Percentiles rank a stretch among this genome's conserved stretches.
Conservation (phyloP, 2,888 invertebrate species). For the Cephus runcator region DNA sequence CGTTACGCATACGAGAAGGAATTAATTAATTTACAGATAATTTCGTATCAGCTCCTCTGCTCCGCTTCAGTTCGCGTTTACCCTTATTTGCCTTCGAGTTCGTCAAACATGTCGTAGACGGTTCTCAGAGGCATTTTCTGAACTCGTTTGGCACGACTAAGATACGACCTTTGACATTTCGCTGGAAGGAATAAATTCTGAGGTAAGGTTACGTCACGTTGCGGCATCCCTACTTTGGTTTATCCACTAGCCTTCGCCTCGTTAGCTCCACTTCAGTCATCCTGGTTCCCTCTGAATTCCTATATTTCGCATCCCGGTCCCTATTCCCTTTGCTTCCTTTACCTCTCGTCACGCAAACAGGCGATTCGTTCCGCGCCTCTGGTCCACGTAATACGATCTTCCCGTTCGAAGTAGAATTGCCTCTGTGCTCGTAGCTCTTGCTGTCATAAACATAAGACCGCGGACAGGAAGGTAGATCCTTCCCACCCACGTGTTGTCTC, state of each 20-base stretch:
- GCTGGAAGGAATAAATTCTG: not conserved
- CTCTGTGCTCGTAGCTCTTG: not conserved
- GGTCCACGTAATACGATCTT: slow-evolving; percentile 3
- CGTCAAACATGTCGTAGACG: not conserved
- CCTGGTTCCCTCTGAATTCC: not conserved
- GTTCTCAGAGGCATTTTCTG: not conserved
- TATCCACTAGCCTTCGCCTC: not conserved
- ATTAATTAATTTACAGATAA: not conserved
- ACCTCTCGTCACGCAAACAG: not conserved
- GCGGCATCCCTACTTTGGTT: not conserved
- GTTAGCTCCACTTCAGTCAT: not conserved
- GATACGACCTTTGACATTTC: not conserved
- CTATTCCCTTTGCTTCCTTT: not conserved
- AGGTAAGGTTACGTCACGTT: not conserved
- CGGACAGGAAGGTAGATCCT: not conserved
- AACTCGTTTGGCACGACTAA: too few relatives aligned
- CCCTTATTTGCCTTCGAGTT: not conserved
- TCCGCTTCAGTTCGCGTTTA: too few relatives aligned
- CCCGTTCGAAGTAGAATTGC: not conserved
- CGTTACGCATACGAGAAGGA: not conserved
- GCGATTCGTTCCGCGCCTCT: not conserved
- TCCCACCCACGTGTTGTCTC: not conserved
- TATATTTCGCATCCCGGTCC: not conserved
- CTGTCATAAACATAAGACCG: not conserved
- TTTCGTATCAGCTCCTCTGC: not conserved